Conservation (phyloP, 2,888 invertebrate genomes). For the Bedellia somnulentella region DNA sequence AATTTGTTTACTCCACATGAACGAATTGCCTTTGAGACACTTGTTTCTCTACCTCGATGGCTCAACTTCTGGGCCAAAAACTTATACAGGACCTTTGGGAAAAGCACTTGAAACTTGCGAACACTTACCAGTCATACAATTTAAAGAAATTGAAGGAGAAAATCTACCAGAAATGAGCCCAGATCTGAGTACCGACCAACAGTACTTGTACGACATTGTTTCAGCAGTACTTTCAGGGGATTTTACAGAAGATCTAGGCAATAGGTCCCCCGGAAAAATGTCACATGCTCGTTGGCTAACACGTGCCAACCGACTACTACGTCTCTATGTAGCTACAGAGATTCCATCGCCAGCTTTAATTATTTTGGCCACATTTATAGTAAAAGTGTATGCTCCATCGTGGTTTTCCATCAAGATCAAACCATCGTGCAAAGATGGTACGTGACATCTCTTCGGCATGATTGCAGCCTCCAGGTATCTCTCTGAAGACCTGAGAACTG, state of each 20-base stretch:
- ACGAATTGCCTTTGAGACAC: conserved; percentile 12
- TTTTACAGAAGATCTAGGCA: conserved; percentile 8
- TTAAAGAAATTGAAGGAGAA: too few species aligned
- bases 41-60: neutral
- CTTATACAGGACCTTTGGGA: neutral
- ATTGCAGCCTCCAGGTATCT: conserved; percentile 5
- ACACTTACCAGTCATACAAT: too few species aligned
- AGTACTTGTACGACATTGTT: conserved; percentile 7
- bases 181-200: conserved; percentile 9
- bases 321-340: too few species aligned
- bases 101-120: neutral
- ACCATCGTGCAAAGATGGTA: conserved; percentile 5
- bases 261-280: conserved; percentile 8
- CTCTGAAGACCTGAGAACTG: conserved; percentile 1
- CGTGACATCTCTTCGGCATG: conserved; percentile 1
- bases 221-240: conserved; percentile 7
- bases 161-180: neutral
- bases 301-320: conserved; percentile 6
- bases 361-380: conserved; percentile 8
- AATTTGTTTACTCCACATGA: too few species aligned
- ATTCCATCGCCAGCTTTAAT: too few species aligned
- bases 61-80: neutral
- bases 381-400: too few species aligned
- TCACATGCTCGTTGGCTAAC: conserved; percentile 9
- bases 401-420: too few species aligned